Conservation (phyloP, 2,888 invertebrate species). For the Idaea aversata region DNA sequence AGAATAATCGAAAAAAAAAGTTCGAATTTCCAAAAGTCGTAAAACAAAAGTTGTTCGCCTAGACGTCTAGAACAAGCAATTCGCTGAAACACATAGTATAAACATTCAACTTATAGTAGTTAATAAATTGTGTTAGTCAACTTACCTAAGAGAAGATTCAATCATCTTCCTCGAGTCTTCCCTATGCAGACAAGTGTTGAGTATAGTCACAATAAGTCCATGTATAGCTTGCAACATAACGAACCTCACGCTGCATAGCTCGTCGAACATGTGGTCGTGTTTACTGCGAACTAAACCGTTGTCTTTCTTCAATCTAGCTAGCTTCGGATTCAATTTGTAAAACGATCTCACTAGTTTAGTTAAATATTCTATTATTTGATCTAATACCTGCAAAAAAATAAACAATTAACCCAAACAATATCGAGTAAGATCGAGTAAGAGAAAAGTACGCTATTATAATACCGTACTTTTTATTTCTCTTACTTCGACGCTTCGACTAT, state of each 20-base stretch:
- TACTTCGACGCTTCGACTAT: too few relatives aligned
- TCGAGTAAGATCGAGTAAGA: too few relatives aligned
- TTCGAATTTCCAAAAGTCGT: too few relatives aligned
- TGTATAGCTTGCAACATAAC: conserved; percentile 78
- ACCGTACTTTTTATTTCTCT: too few relatives aligned
- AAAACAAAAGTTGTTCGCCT: too few relatives aligned
- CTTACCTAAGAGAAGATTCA: conserved; percentile 79
- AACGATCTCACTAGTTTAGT: conserved; percentile 76
- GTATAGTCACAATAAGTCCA: conserved; percentile 75
- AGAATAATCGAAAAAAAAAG: too few relatives aligned
- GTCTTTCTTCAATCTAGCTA: conserved; percentile 70
- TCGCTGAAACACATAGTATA: too few relatives aligned
- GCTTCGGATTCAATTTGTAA: conserved; percentile 73
- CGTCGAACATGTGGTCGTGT: conserved; percentile 74
- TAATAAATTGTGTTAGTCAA: background rate
- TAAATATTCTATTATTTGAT: conserved; percentile 78
- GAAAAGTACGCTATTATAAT: too few relatives aligned
- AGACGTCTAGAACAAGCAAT: too few relatives aligned
- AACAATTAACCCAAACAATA: too few relatives aligned
- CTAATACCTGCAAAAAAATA: conserved; percentile 73
- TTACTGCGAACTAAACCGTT: conserved; percentile 65
- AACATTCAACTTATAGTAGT: too few relatives aligned
- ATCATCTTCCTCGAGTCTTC: conserved; percentile 81
- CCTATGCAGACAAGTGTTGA: conserved; percentile 76
- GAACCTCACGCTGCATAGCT: conserved; percentile 76